phyloP scores from a whole-genome alignment of 1,140 invertebrate species.

The Hypothenemus hampei region DNA sequence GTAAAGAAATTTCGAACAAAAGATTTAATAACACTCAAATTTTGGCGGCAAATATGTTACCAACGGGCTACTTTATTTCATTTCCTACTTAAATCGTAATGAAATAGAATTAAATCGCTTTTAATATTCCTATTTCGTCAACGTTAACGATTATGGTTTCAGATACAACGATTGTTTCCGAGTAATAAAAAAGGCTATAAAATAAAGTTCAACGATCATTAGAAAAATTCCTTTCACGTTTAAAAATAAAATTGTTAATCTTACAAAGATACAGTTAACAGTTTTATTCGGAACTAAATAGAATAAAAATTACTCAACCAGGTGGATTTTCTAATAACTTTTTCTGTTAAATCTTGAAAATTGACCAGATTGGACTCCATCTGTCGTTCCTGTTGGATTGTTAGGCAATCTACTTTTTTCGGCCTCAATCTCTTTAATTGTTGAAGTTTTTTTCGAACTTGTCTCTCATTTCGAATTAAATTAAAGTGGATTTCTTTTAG shows the following conservation, averaged over 20 bases:
- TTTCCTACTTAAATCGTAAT: background rate
- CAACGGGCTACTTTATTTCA: conserved; percentile 13
- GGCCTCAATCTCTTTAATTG: conserved; percentile 19
- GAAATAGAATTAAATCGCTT: conserved; percentile 16
- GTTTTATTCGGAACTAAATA: background rate
- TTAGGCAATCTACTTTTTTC: conserved; percentile 11
- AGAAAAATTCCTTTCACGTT: too few relatives aligned
- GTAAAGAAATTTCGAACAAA: conserved; percentile 31
- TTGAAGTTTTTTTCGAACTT: conserved; percentile 13
- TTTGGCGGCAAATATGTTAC: conserved; percentile 28
- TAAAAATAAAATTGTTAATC: too few relatives aligned
- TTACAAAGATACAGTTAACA: too few relatives aligned
- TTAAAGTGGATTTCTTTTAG: conserved; percentile 8
- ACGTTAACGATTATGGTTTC: background rate
- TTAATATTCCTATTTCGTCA: conserved; percentile 5
- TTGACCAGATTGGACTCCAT: conserved; percentile 17
- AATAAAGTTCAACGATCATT: too few relatives aligned
- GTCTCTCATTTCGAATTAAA: conserved; percentile 11
- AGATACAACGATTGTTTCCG: too few relatives aligned
- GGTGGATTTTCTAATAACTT: conserved; percentile 12
- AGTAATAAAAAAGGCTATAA: too few relatives aligned
- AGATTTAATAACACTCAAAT: conserved; percentile 34
- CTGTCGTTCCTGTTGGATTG: conserved; percentile 17
- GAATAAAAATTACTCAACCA: background rate
- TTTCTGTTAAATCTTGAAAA: conserved; percentile 12